A percentile compares a stretch with the other conserved stretches of the same genome.
Conservation (phyloP, 2,113 vertebrate species). For the Phodopus roborovskii region DNA sequence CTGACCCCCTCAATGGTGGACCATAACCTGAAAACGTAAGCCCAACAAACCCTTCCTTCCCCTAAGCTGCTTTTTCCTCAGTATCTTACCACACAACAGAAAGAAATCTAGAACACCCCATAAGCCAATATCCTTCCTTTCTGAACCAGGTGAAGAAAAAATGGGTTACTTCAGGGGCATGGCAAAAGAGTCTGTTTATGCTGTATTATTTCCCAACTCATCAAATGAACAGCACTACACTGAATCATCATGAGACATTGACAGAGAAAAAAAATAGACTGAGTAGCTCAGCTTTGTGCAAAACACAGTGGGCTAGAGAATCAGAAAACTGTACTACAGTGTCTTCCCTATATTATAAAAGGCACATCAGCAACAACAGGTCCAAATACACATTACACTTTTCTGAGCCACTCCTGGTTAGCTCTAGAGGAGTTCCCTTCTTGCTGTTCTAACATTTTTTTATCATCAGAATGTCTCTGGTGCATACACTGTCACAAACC, state of each 20-base stretch:
- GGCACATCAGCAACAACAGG: background rate
- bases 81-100: background rate
- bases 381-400: conserved; percentile 16
- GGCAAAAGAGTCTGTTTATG: background rate
- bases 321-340: background rate
- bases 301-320: background rate
- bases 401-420: background rate
- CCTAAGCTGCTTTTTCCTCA: background rate
- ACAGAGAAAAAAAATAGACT: background rate
- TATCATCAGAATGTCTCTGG: background rate
- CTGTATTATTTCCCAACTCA: background rate
- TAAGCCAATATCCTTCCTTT: background rate
- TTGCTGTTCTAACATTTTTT: background rate
- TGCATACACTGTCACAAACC: background rate
- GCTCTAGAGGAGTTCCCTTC: background rate
- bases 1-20: background rate
- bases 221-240: background rate
- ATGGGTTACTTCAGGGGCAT: background rate
- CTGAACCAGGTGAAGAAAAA: background rate
- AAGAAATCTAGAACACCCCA: background rate
- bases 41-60: background rate
- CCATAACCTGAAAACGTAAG: background rate
- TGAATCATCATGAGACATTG: background rate
- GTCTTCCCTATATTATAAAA: conserved; percentile 15
- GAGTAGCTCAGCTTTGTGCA: background rate